Evolutionary conservation across 2,113 vertebrate species (phyloP), one percentile per base, ranked within the genome.

Genomic region (Anguilla japonica): DNA sequence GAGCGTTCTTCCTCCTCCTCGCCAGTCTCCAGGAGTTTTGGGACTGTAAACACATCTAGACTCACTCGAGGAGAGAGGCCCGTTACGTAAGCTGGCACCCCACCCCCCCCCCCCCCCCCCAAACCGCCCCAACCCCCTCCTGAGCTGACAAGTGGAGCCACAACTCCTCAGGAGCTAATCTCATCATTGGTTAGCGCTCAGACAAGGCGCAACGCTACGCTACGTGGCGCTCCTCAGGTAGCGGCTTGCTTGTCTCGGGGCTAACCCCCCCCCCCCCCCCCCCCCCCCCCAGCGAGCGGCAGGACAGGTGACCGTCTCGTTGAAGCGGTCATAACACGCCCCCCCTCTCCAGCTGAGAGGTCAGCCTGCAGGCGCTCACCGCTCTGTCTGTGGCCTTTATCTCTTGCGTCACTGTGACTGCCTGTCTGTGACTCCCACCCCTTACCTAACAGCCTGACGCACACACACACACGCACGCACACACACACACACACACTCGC

Each of bases 321-420:
- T 1, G 26, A 5, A 26, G 71, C 71, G 11, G 71, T n/a, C n/a
- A 6, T 13, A 75, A 34, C 26, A 11, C 20, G 71, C 71, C n/a
- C 11, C 11, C 67, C 71, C 71, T 75, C 13, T 34, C 71, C 5
- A 75, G 71, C 26, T n/a, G 71, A 13, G 71, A n/a, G 71, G 7
- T 9, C 11, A 34, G 20, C 71, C 71, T 75, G 71, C 71, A 75
- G 71, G n/a, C 71, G 11, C n/a, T 22, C 71, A 29, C 2, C 9
- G 29, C 39, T 83, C 46, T 56, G 50, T 83, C 83, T 34, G 53
- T 83, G 71, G 50, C 53, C 83, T 83, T 20, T 83, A 63, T 57
- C 8, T 18, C 14, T 41, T 75, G 34, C 71, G 13, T 75, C 39
- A 41, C 79, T 43, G 16, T 34, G 15, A 20, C 39, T 22, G 40